phyloP scores from a whole-genome alignment of 2,888 invertebrate genomes.

The Brachyptera risi region DNA sequence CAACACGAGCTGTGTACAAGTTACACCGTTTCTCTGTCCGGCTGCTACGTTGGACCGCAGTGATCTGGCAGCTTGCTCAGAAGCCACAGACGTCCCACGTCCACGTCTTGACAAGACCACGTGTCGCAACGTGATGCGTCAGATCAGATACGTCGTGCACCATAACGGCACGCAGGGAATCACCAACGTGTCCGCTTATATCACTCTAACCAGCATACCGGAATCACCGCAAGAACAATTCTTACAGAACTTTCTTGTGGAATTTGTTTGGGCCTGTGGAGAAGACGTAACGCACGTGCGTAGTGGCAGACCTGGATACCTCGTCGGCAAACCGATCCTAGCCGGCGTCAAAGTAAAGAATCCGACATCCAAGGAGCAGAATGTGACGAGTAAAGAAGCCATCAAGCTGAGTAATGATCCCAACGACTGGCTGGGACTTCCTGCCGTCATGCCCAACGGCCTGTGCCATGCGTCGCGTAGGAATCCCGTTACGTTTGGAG shows the following conservation, averaged over 20 bases:
- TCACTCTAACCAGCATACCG: conserved; percentile 44
- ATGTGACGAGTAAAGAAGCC: conserved; percentile 34
- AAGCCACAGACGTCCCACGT: not conserved
- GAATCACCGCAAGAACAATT: conserved; percentile 1
- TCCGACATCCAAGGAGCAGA: conserved; percentile 36
- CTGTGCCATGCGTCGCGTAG: conserved; percentile 37
- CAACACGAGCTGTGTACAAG: conserved; percentile 30
- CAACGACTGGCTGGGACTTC: conserved; percentile 40
- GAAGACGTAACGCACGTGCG: conserved; percentile 39
- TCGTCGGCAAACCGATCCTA: conserved; percentile 59
- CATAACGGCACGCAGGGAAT: conserved; percentile 52
- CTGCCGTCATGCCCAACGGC: conserved; percentile 38
- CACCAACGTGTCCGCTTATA: conserved; percentile 42
- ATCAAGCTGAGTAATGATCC: conserved; percentile 32
- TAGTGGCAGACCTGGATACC: conserved; percentile 78
- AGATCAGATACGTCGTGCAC: conserved; percentile 43
- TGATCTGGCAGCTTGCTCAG: not conserved
- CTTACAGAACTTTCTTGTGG: conserved; percentile 24
- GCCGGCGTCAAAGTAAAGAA: conserved; percentile 44
- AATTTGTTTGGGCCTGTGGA: conserved; percentile 33
- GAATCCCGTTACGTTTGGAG: conserved; percentile 40
- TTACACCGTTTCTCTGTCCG: conserved; percentile 21
- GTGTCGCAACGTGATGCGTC: conserved; percentile 44
- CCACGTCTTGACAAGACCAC: not conserved
- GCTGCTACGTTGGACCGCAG: not conserved